These are phyloP conservation scores for Platalea minor DNA, from an alignment of 2,797 vertebrate species.

Conservation along the genomic window DNA sequence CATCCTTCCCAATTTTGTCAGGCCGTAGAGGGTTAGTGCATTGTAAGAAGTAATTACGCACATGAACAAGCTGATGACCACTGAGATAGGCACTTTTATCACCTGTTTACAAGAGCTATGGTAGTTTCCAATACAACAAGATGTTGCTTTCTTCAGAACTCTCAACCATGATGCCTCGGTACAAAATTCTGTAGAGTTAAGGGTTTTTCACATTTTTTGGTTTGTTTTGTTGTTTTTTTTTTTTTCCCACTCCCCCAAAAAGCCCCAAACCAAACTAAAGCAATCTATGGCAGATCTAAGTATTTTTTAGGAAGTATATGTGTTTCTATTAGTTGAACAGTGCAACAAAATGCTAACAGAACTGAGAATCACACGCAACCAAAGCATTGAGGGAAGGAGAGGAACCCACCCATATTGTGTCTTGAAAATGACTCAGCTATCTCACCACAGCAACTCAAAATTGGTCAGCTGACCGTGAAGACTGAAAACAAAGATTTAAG, in stretches of 20 bases:
- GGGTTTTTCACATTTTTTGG: not conserved
- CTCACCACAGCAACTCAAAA: not conserved
- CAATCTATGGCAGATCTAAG: not conserved
- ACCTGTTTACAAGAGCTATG: constrained; percentile 71
- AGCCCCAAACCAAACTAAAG: not conserved
- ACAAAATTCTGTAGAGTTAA: not conserved
- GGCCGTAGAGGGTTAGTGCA: constrained; percentile 73
- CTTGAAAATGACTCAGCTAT: not conserved
- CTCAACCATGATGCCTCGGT: not conserved
- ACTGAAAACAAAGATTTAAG: not conserved
- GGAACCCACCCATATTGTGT: not conserved
- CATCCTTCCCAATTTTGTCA: constrained; percentile 78
- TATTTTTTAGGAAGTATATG: not conserved
- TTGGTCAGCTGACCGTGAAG: not conserved
- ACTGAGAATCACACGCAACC: not conserved
- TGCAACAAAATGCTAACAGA: not conserved
- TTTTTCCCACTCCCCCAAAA: no score
- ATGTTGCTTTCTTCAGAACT: constrained; percentile 62
- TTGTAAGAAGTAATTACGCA: constrained; percentile 80
- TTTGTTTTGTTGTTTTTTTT: no score
- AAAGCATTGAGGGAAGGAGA: not conserved
- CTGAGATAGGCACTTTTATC: constrained; percentile 77
- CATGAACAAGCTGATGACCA: constrained; percentile 80
- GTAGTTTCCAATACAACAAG: constrained; percentile 66
- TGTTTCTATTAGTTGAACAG: not conserved